Conservation (phyloP, 2,888 invertebrate species). For the Dryobota labecula region DNA sequence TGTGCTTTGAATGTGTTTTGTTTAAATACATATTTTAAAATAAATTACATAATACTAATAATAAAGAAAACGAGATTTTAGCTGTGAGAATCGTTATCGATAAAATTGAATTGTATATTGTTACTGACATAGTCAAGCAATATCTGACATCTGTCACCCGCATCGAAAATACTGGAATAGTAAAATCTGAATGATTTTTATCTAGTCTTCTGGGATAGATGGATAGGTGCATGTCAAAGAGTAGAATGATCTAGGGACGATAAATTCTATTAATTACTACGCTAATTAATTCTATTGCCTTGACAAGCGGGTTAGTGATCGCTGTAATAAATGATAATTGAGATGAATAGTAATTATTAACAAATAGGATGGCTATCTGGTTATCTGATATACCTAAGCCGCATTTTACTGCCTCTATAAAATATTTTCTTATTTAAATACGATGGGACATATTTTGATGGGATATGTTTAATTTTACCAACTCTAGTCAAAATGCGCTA, state of each 20-base stretch:
- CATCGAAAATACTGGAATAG: no score
- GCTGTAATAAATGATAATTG: constrained; percentile 50
- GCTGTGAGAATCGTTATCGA: no score
- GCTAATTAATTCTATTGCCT: constrained; percentile 44
- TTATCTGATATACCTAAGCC: neutral
- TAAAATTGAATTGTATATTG: no score
- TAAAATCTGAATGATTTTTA: no score
- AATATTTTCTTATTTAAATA: constrained; percentile 1
- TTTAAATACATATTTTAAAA: no score
- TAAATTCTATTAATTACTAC: constrained; percentile 13
- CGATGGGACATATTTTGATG: neutral
- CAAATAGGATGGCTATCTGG: constrained; percentile 32
- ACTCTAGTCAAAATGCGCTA: neutral
- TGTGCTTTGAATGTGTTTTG: no score
- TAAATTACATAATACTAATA: no score
- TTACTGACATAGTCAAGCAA: no score
- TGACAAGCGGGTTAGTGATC: constrained; percentile 54
- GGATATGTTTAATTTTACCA: neutral
- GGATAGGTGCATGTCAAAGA: constrained; percentile 15
- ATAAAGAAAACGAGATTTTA: no score
- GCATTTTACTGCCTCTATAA: neutral
- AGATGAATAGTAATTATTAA: constrained; percentile 41
- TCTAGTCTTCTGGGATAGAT: no score
- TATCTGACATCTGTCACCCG: no score
- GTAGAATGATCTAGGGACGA: constrained; percentile 3